Evolutionary conservation across 2,888 invertebrate species (phyloP).

Genomic region (Cylindroiulus punctatus): DNA sequence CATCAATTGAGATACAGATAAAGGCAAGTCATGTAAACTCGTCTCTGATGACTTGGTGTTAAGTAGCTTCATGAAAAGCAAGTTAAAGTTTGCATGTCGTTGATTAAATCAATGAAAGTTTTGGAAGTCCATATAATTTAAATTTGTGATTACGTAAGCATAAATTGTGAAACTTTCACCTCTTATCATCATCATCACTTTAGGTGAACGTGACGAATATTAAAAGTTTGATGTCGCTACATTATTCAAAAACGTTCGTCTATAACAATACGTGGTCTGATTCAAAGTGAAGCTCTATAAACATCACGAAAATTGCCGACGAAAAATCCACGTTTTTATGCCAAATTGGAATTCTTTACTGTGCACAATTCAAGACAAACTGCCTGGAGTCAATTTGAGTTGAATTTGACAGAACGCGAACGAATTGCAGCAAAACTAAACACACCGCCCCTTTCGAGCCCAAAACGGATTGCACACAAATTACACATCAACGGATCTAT

Average conservation of each 20-base stretch:
- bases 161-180: too few species aligned
- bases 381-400: neutral
- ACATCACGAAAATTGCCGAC: neutral
- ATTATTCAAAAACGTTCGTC: neutral
- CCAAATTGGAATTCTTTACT: neutral
- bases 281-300: neutral
- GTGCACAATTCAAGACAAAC: neutral
- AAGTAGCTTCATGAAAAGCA: too few species aligned
- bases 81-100: too few species aligned
- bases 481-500: slow-evolving; percentile 45
- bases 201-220: neutral
- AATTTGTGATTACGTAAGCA: too few species aligned
- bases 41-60: too few species aligned
- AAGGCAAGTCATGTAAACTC: too few species aligned
- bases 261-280: neutral
- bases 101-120: too few species aligned
- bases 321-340: neutral
- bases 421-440: neutral
- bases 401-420: neutral
- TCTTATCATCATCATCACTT: neutral
- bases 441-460: neutral
- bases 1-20: too few species aligned
- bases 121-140: too few species aligned
- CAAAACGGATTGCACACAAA: slow-evolving; percentile 35
- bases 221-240: too few species aligned